These are phyloP conservation scores for Hyperoodon ampullatus DNA, from an alignment of 2,113 vertebrate genomes.

Conservation along the genomic window DNA sequence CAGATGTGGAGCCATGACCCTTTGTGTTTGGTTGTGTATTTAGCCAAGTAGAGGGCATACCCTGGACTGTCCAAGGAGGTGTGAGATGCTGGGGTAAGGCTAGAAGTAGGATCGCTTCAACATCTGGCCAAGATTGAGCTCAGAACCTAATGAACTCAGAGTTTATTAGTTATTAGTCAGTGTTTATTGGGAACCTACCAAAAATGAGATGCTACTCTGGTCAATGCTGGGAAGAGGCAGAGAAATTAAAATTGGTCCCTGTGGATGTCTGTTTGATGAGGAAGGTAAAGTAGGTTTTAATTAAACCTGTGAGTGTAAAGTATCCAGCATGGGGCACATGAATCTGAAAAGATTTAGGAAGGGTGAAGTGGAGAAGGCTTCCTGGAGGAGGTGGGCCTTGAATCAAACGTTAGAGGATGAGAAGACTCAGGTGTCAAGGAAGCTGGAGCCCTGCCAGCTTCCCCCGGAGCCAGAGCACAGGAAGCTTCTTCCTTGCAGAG, in stretches of 20 bases:
- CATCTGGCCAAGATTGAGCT: background rate
- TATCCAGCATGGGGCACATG: too few relatives aligned
- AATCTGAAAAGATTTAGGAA: background rate
- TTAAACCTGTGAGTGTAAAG: background rate
- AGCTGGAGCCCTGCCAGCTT: background rate
- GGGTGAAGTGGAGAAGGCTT: background rate
- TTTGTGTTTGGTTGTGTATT: background rate
- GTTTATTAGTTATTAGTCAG: background rate
- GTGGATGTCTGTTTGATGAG: background rate
- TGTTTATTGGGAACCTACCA: background rate
- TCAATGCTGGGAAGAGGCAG: background rate
- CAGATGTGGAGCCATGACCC: background rate
- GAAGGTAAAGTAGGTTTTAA: background rate
- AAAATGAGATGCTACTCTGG: background rate
- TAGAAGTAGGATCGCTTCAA: background rate
- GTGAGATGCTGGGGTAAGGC: background rate
- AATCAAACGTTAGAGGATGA: background rate
- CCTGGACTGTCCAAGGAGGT: background rate
- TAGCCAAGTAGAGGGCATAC: background rate
- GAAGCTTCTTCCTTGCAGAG: background rate
- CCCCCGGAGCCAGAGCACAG: fast-evolving
- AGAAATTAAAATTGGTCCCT: background rate
- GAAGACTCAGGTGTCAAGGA: background rate
- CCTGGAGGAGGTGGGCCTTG: background rate
- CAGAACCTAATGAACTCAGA: background rate